Conservation (phyloP, 2,888 invertebrate genomes). For the Plebejus melissa region DNA sequence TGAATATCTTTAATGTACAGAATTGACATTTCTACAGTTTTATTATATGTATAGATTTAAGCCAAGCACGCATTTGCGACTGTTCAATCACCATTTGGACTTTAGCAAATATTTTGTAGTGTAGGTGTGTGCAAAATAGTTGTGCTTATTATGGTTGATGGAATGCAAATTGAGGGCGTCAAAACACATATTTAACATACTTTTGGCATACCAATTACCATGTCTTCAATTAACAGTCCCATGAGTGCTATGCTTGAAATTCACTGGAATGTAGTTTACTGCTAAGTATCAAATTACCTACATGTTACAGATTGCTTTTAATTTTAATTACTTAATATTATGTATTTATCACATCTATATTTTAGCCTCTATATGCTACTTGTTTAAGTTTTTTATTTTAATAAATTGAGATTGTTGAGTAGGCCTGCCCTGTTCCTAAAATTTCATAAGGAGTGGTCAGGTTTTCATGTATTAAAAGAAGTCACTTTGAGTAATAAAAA, state of each 20-base stretch:
- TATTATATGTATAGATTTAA: neutral
- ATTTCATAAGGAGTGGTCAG: neutral
- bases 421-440: neutral
- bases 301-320: neutral
- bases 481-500: too few species aligned
- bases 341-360: neutral
- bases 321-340: neutral
- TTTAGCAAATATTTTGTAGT: neutral
- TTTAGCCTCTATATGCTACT: neutral
- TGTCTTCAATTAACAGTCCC: neutral
- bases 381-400: neutral
- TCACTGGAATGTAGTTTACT: neutral
- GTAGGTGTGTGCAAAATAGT: neutral
- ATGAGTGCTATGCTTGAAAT: neutral
- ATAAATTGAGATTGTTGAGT: neutral
- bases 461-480: neutral
- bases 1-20: too few species aligned
- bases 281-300: neutral
- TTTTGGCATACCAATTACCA: neutral
- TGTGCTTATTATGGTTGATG: neutral
- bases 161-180: neutral
- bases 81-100: neutral
- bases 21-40: too few species aligned
- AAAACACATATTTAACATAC: neutral
- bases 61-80: neutral